A percentile compares a stretch with the other conserved stretches of the same genome.
phyloP scores from a whole-genome alignment of 2,888 invertebrate species.

The Heliconius charithonia region DNA sequence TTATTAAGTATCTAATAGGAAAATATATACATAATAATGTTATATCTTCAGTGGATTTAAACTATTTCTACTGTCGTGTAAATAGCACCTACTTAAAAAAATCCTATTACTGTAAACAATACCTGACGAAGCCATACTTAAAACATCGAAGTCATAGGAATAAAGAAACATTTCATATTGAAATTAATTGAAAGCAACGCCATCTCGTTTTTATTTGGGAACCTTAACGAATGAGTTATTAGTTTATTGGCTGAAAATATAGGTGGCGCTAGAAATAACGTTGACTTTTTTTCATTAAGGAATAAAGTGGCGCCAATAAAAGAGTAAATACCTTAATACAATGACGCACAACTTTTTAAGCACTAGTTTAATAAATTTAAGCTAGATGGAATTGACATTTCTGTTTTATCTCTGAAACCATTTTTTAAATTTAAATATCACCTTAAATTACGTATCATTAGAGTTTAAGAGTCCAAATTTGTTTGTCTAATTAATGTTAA shows the following conservation, averaged over 20 bases:
- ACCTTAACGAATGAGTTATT: neutral
- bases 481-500: neutral
- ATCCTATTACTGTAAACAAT: constrained; percentile 35
- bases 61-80: constrained; percentile 22
- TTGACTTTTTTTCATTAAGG: neutral
- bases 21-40: neutral
- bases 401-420: too few species aligned
- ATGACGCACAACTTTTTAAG: too few species aligned
- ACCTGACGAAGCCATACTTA: constrained; percentile 32
- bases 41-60: constrained; percentile 22
- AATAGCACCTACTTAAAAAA: constrained; percentile 32
- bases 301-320: neutral
- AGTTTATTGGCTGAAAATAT: neutral
- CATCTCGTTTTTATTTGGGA: neutral
- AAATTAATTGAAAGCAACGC: neutral
- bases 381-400: too few species aligned
- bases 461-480: neutral
- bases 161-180: constrained; percentile 17
- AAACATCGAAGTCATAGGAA: constrained; percentile 27
- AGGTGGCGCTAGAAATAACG: neutral
- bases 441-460: too few species aligned
- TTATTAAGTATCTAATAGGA: too few species aligned
- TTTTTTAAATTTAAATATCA: too few species aligned
- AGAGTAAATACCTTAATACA: too few species aligned
- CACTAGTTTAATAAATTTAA: too few species aligned